Evolutionary conservation across 2,113 vertebrate genomes (phyloP), one percentile per base, ranked within the genome.

Genomic region (Myrmecophaga tridactyla): DNA sequence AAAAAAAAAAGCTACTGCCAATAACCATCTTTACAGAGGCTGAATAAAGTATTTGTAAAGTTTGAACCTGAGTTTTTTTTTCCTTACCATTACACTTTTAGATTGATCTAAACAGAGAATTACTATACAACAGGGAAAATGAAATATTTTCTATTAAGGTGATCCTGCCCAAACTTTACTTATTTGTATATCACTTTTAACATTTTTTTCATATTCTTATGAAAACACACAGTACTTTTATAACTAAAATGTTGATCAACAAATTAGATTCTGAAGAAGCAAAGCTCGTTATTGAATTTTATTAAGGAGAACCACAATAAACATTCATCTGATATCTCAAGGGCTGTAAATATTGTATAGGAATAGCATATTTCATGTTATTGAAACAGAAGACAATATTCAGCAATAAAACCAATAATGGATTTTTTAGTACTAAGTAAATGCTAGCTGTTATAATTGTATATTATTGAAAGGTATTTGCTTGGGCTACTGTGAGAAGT

Each of bases 211-310:
- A 6, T 39, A 31, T 65, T 86, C 36, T 86, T 73, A 62, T 62
- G 67, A 86, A 34, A 80, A 41, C 6, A 23, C n/a, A 78, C 6
- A 58, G 41, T 83, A 43, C 39, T 56, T 82, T 39, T 25, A 43
- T 92, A 88, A n/a, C 36, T 58, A 62, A 95, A 73, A 11, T 81
- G 63, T 78, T 92, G 60, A 82, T 94, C 36, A 89, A 86, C 53
- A 87, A 48, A 58, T 75, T 73, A 82, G n/a, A 86, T 91, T 63
- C 18, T 72, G 31, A 73, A 65, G 39, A 58, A 25, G 36, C 48
- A 18, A 67, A 92, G 91, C n/a, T 34, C n/a, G 8, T 82, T 60
- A 60, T 41, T 21, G 56, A 86, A 51, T 62, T 86, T 90, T 76
- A 63, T 70, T 69, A 63, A 75, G 18, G 63, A 76, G 36, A 84